Evolutionary conservation across 2,888 invertebrate genomes (phyloP).

Genomic region (Drosophila monieri): DNA sequence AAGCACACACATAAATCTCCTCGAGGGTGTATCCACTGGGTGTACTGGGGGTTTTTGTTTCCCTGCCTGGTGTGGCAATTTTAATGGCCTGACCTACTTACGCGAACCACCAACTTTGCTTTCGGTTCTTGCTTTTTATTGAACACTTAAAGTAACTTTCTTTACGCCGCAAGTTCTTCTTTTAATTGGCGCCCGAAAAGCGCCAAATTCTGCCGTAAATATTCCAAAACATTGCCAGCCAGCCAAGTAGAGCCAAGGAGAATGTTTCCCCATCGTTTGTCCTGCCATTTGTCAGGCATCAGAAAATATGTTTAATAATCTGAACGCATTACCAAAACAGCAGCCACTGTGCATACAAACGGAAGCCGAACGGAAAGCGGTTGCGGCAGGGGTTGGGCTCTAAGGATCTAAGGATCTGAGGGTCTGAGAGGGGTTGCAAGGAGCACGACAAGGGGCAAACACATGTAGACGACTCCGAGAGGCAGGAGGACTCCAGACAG

Average conservation of each 20-base stretch:
- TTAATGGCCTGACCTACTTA: constrained; percentile 75
- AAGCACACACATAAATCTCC: constrained; percentile 55
- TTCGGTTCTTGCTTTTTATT: constrained; percentile 48
- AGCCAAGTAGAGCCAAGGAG: constrained; percentile 6
- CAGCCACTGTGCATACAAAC: constrained; percentile 54
- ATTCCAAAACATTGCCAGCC: constrained; percentile 1
- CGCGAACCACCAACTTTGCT: constrained; percentile 37
- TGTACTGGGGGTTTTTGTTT: constrained; percentile 11
- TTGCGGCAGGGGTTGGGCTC: constrained; percentile 5
- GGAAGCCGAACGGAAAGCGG: constrained; percentile 7
- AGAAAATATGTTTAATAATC: constrained; percentile 77
- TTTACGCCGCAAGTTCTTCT: constrained; percentile 6
- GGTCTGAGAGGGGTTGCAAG: constrained; percentile 8
- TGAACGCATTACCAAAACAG: constrained; percentile 68
- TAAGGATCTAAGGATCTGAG: not conserved
- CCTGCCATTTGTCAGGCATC: constrained; percentile 48
- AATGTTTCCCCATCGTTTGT: constrained; percentile 27
- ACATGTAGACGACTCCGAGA: constrained; percentile 46
- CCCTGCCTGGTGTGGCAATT: constrained; percentile 54
- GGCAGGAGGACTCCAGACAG: constrained; percentile 41
- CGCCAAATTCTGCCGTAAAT: constrained; percentile 14
- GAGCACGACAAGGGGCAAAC: constrained; percentile 36
- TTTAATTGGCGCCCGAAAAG: constrained; percentile 54
- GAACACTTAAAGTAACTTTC: constrained; percentile 59
- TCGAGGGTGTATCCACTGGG: constrained; percentile 23